A percentile compares a stretch with the other conserved stretches of the same genome.
These are phyloP conservation scores for Macropis europaea DNA, from an alignment of 2,888 invertebrate species.

Conservation along the genomic window DNA sequence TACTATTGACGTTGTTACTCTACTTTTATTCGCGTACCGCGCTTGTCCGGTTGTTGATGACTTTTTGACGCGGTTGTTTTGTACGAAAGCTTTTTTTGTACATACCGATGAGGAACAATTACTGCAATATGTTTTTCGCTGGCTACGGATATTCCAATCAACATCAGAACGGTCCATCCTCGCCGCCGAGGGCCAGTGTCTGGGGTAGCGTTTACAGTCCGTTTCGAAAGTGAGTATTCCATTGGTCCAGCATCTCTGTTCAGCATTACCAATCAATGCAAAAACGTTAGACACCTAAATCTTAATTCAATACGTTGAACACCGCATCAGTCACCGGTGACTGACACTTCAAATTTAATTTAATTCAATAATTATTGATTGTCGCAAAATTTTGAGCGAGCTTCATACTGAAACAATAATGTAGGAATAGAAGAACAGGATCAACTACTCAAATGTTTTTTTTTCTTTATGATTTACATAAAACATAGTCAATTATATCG, in stretches of 20 bases:
- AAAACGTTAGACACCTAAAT: no score
- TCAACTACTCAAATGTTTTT: no score
- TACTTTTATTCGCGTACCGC: not conserved
- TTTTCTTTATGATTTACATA: no score
- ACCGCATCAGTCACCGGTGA: no score
- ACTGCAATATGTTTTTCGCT: slow-evolving; percentile 72
- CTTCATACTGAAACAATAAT: no score
- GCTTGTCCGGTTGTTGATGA: not conserved
- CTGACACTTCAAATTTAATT: no score
- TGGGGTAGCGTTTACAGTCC: slow-evolving; percentile 75
- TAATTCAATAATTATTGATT: no score
- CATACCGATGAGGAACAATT: slow-evolving; percentile 39
- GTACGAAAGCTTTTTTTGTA: slow-evolving; percentile 24
- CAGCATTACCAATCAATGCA: no score
- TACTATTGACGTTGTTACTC: not conserved
- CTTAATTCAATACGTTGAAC: no score
- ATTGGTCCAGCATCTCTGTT: not conserved
- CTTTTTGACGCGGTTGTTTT: not conserved
- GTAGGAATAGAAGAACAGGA: no score
- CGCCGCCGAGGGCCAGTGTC: slow-evolving; percentile 68
- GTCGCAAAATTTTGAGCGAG: no score
- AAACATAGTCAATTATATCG: no score
- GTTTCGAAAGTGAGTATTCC: slow-evolving; percentile 75
- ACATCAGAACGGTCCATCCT: slow-evolving; percentile 69
- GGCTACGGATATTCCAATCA: slow-evolving; percentile 70